Evolutionary conservation across 2,797 vertebrate genomes (phyloP), one percentile per base, ranked within the genome.

Genomic region (Cyclopterus lumpus): DNA sequence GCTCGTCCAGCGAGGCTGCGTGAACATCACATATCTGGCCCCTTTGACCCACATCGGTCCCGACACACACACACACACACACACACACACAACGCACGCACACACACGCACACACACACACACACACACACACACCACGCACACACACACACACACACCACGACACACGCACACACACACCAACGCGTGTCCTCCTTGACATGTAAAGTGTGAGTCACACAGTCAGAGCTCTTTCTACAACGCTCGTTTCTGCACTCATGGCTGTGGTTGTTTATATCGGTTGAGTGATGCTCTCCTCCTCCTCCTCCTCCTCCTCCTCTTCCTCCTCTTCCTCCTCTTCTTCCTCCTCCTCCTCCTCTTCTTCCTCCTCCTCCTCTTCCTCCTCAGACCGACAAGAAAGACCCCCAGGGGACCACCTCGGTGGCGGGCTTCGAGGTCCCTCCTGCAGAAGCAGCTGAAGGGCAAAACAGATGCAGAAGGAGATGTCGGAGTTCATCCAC

Each of bases 391-490:
- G 98, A 99, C 89, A 98, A 96, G 90, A 98, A 96, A 83, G 97
- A 99, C 89, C 95, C 96, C 0, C 97, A 99, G 91, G 97, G 97
- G 57, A 96, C 96, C 11, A 94, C 95, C 8, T 96, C 94, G 0
- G 93, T 98, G 84, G 93, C 97, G 0, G 98, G 98, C 28, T 98
- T 99, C 79, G 98, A 99, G 90, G 96, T 99, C 42, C n/a, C 97
- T 99, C 48, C 95, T 99, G 34, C 97, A 99, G 89, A 99, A 99
- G 87, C 98, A 99, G 81, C 94, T 99, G 79, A 99, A 99, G 91
- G 97, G 98, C 82, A 99, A n/a, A 98, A 81, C 97, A 98, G 90
- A 97, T 98, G 97, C 97, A 99, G 92, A 99, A 99, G 58, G 98
- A 99, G 90, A 99, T 99, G 98, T 96, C 98, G 0, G 98, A 99